Conservation (phyloP, 2,888 invertebrate species). For the Dryadula phaetusa region DNA sequence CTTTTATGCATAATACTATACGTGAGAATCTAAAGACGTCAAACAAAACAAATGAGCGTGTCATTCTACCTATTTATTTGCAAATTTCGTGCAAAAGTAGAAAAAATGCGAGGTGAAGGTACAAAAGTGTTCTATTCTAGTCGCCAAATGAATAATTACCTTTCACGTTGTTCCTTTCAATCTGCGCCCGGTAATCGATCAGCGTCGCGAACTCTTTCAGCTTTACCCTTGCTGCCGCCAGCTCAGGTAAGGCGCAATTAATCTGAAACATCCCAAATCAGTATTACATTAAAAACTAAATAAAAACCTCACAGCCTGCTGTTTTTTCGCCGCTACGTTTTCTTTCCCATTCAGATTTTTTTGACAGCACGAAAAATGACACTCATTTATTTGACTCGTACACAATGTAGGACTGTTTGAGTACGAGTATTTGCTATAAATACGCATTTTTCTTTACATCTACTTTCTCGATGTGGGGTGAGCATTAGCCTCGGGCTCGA, state of each 20-base stretch:
- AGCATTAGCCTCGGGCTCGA: slow-evolving; percentile 76
- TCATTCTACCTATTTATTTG: slow-evolving; percentile 81
- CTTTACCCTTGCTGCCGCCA: slow-evolving; percentile 77
- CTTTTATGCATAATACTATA: slow-evolving; percentile 46
- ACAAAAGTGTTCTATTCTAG: slow-evolving; percentile 84
- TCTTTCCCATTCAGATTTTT: slow-evolving; percentile 85
- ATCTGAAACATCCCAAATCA: slow-evolving; percentile 84
- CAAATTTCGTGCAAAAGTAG: slow-evolving; percentile 82
- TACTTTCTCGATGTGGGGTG: slow-evolving; percentile 80
- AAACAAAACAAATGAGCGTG: slow-evolving; percentile 78
- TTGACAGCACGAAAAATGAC: slow-evolving; percentile 85
- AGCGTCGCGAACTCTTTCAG: slow-evolving; percentile 83
- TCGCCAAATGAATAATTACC: slow-evolving; percentile 84
- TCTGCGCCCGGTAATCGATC: slow-evolving; percentile 80
- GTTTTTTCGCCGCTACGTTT: slow-evolving; percentile 81
- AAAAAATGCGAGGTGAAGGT: slow-evolving; percentile 82
- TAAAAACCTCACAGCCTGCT: slow-evolving; percentile 76
- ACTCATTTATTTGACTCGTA: slow-evolving; percentile 85
- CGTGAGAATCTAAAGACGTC: slow-evolving; percentile 74
- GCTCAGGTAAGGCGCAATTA: slow-evolving; percentile 83
- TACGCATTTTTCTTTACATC: slow-evolving; percentile 84
- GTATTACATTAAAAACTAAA: slow-evolving; percentile 83
- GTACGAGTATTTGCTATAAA: slow-evolving; percentile 85
- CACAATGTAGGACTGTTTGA: slow-evolving; percentile 85
- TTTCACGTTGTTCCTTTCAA: slow-evolving; percentile 83